phyloP scores from a whole-genome alignment of 2,113 vertebrate genomes.

The Chaenocephalus aceratus region DNA sequence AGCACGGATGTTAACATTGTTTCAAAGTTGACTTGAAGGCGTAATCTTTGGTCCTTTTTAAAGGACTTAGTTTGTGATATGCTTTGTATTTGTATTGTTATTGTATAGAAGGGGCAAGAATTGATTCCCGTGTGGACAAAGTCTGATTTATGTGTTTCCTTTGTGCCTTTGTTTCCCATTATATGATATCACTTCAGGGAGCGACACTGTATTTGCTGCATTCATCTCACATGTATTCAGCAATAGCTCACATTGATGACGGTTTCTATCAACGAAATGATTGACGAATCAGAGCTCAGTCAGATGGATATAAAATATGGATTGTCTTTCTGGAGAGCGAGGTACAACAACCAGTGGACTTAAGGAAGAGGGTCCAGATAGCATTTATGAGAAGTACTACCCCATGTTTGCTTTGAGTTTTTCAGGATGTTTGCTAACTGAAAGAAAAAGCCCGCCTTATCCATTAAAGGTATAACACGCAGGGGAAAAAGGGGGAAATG shows the following conservation, averaged over 20 bases:
- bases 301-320: no score
- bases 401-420: neutral
- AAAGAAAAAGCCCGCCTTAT: neutral
- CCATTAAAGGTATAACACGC: constrained; percentile 19
- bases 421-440: neutral
- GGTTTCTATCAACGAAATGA: no score
- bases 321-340: no score
- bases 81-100: no score
- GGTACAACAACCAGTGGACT: no score
- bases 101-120: neutral
- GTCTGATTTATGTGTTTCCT: neutral
- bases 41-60: neutral
- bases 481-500: neutral
- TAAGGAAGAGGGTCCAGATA: no score
- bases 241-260: no score
- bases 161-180: neutral
- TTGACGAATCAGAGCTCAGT: no score
- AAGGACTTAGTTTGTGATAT: neutral
- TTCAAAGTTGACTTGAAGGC: neutral
- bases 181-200: no score
- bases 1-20: constrained; percentile 9
- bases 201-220: no score
- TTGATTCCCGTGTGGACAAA: neutral
- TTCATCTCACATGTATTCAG: no score
- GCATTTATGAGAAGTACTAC: no score